Evolutionary conservation across 2,113 vertebrate genomes (phyloP), one percentile per base, ranked within the genome.

Genomic region (Acrocephalus arundinaceus): DNA sequence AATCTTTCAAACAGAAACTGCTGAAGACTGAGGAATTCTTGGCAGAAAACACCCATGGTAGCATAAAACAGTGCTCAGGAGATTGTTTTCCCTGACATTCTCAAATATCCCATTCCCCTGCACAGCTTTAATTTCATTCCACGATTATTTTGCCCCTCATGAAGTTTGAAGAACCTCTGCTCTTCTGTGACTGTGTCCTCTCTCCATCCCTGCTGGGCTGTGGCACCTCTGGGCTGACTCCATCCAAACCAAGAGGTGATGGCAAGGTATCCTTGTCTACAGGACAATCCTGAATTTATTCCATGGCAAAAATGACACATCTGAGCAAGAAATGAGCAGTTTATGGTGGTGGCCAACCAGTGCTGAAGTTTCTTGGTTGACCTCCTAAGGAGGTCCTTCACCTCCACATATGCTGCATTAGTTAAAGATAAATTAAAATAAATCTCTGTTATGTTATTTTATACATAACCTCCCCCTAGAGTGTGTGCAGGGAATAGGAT

Each of bases 91-190:
- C 81, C 80, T 72, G 62, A 35, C 25, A 0, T 93, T 94, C 95
- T 97, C 93, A 75, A 93, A 92, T 94, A 76, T 87, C 74, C 85
- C 14, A 3, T 92, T 78, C 77, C 65, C 63, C 85, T 87, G 92
- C 78, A 90, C 31, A 92, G 90, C 70, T 98, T 96, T 77, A 54
- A 94, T 97, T 97, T 97, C 92, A 62, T 46, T 49, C 95, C 89
- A 23, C 9, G 20, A 31, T 85, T 78, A 51, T 74, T 88, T 96
- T 81, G 63, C 70, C 46, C 62, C 5, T 28, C 51, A 37, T 73
- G 91, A 96, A 96, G 80, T 95, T 68, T 54, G 85, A 70, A 61
- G 63, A 97, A 57, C 84, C 74, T 67, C 78, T 58, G 52, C 25
- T 87, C 15, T 73, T 25, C 13, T 35, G 78, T 6, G 58, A 48